These are phyloP conservation scores for Tinea semifulvella DNA, from an alignment of 2,888 invertebrate species.

Conservation along the genomic window DNA sequence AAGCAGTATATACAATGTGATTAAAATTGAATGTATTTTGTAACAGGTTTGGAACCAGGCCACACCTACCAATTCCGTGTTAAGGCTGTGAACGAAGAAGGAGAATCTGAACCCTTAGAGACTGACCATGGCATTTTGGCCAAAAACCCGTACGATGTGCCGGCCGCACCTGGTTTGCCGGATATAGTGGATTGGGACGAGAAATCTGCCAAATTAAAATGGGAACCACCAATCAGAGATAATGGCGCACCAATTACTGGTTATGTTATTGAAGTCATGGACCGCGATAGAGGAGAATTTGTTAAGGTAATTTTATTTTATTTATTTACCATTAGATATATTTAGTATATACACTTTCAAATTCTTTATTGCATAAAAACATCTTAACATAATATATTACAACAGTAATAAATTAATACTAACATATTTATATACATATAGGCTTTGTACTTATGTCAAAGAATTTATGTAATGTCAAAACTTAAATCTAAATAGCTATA, in stretches of 20 bases:
- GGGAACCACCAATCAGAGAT: slow-evolving; percentile 90
- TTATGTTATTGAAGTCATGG: slow-evolving; percentile 92
- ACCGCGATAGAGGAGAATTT: slow-evolving; percentile 85
- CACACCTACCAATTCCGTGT: slow-evolving; percentile 98
- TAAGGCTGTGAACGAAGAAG: slow-evolving; percentile 95
- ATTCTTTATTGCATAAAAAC: no score
- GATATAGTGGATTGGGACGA: slow-evolving; percentile 92
- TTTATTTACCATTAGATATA: no score
- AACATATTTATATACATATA: background rate
- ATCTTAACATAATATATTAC: no score
- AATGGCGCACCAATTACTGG: slow-evolving; percentile 94
- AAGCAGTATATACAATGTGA: no score
- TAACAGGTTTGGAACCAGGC: slow-evolving; percentile 86
- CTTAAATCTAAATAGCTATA: no score
- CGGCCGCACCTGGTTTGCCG: slow-evolving; percentile 89
- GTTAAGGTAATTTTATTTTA: slow-evolving; percentile 64
- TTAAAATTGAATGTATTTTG: no score
- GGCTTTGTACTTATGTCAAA: background rate
- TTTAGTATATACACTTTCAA: no score
- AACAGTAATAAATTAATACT: no score
- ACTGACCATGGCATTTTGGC: slow-evolving; percentile 89
- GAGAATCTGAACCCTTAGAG: slow-evolving; percentile 94
- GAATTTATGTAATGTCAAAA: no score
- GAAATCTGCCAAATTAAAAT: slow-evolving; percentile 88
- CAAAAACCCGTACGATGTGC: slow-evolving; percentile 96